phyloP scores from a whole-genome alignment of 2,888 invertebrate genomes.

The Lamproptera curius region DNA sequence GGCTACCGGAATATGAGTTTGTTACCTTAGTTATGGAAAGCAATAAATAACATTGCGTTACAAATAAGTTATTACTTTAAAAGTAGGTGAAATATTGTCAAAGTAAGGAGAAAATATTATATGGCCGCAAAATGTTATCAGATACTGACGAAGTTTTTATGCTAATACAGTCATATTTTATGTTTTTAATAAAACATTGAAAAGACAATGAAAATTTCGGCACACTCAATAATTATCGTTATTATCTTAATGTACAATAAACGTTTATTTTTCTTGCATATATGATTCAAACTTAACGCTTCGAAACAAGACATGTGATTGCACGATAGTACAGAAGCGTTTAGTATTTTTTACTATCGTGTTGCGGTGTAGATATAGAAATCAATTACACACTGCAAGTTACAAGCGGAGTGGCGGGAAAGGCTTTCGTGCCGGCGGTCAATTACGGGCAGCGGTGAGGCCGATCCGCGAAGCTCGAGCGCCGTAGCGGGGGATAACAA shows the following conservation, averaged over 20 bases:
- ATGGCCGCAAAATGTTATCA: too few relatives aligned
- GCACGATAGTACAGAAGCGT: too few relatives aligned
- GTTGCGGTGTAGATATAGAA: too few relatives aligned
- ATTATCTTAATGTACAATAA: too few relatives aligned
- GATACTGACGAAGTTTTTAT: background rate
- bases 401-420: background rate
- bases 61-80: background rate
- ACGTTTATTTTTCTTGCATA: too few relatives aligned
- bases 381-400: background rate
- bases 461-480: conserved; percentile 54
- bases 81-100: background rate
- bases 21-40: background rate
- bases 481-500: conserved; percentile 48
- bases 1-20: background rate
- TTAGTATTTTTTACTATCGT: too few relatives aligned
- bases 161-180: background rate
- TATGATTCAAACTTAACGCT: too few relatives aligned
- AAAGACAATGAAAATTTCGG: too few relatives aligned
- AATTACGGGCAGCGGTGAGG: conserved; percentile 50
- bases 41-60: background rate
- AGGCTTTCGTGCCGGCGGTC: conserved; percentile 9
- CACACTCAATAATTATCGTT: too few relatives aligned
- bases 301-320: too few relatives aligned
- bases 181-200: too few relatives aligned
- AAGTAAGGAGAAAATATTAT: too few relatives aligned